Evolutionary conservation across 2,888 invertebrate genomes (phyloP).

Genomic region (Drosophila macrothrix): DNA sequence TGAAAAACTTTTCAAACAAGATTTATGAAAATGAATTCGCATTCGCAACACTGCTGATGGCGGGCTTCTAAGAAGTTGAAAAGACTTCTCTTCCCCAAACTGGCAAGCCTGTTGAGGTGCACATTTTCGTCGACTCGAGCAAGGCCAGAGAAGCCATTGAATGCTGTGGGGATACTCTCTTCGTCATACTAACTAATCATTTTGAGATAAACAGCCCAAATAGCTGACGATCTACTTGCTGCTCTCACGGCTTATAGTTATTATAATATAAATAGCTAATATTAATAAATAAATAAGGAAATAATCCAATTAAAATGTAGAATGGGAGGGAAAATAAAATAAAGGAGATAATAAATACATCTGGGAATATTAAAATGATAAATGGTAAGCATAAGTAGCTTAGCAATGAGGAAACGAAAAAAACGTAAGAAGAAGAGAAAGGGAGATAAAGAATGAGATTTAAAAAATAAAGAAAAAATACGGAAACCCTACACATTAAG

Average conservation of each 20-base stretch:
- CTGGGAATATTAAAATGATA: background rate
- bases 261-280: background rate
- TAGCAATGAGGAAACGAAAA: background rate
- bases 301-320: background rate
- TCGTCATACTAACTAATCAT: background rate
- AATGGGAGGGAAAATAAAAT: background rate
- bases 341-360: background rate
- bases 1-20: constrained; percentile 9
- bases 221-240: background rate
- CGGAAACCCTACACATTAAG: background rate
- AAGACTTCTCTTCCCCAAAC: background rate
- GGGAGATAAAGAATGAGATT: background rate
- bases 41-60: background rate
- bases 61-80: background rate
- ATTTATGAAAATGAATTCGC: constrained; percentile 6
- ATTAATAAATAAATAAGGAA: background rate
- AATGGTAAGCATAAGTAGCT: background rate
- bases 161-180: background rate
- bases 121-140: background rate
- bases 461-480: no score
- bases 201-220: background rate
- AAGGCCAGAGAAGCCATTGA: background rate
- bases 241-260: background rate
- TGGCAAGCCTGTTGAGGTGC: background rate
- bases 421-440: background rate